Base-by-base conservation (phyloP, 2,113 vertebrate species). In the Phycodurus eques region DNA sequence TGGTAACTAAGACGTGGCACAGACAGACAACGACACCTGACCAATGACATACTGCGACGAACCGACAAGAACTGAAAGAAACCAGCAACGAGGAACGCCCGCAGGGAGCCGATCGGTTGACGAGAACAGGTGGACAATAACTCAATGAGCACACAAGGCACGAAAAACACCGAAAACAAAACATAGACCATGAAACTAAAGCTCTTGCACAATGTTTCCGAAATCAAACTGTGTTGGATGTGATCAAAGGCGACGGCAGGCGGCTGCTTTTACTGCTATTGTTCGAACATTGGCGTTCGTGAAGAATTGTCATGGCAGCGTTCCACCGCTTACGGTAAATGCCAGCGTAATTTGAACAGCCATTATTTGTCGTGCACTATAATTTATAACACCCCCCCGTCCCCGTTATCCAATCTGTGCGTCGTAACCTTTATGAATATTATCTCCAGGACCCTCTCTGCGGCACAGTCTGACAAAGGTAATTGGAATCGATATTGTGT, bases 371-470 rank as follows among this genome's bases (percentile, higher is more conserved):
- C 15, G 15, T 6, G 59, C 59, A 33, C 2, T 14, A 56, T 35
- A 61, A 61, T 39, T 31, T 15, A 35, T 61, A 22, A 64, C 39
- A 22, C 62, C 62, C n/a, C 62, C n/a, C n/a, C n/a, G n/a, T n/a
- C n/a, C n/a, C 39, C 2, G 8, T 44, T 46, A 65, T 65, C 20
- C n/a, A n/a, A 65, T 44, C 39, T 27, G 11, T 19, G 15, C 33
- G 1, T 42, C 35, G 62, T 44, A 64, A 64, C 62, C 62, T 65
- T 65, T 44, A 14, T 44, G 62, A 65, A 44, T 65, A 43, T 44
- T 43, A 64, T 43, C n/a, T 59, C 56, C 56, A 59, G 39, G 39
- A 43, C 22, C 56, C 11, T 22, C 56, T 59, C 56, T 22, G 8
- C 56, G n/a, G 44, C 31, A 19, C n/a, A 19, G 31, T 68, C 46